Percentiles rank a stretch among this genome's conserved stretches.
Conservation (phyloP, 2,113 vertebrate species). For the Pardalotus punctatus region DNA sequence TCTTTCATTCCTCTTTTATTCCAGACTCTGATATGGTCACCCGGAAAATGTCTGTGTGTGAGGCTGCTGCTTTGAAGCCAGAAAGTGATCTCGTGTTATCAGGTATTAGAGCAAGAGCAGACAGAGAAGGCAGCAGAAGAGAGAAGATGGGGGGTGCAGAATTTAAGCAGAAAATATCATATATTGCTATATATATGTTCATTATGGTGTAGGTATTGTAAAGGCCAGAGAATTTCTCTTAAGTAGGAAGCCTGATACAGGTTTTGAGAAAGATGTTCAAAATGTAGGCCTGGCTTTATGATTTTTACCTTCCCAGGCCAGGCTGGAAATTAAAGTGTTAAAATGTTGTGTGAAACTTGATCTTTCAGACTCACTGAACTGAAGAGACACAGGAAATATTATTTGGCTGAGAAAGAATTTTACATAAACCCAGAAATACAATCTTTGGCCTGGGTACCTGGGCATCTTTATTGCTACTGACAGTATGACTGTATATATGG, state of each 20-base stretch:
- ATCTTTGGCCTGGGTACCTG: neutral
- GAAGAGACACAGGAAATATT: neutral
- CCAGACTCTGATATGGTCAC: constrained; percentile 37
- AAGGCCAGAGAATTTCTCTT: neutral
- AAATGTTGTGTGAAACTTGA: neutral
- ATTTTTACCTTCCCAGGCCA: neutral
- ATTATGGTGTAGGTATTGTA: neutral
- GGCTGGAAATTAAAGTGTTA: neutral
- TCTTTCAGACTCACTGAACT: neutral
- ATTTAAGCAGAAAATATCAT: neutral
- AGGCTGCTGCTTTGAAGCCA: neutral
- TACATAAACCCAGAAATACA: neutral
- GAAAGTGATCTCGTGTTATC: neutral
- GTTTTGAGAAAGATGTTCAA: neutral
- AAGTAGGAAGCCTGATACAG: neutral
- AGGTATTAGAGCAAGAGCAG: neutral
- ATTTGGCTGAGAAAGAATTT: neutral
- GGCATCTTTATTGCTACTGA: neutral
- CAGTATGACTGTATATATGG: neutral
- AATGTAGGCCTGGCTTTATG: neutral
- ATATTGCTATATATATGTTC: neutral
- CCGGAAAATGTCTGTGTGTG: neutral
- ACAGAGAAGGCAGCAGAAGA: neutral
- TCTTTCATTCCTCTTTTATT: neutral
- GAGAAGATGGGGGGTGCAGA: rapidly evolving